Evolutionary conservation across 2,888 invertebrate species (phyloP).

Genomic region (Agrochola macilenta): DNA sequence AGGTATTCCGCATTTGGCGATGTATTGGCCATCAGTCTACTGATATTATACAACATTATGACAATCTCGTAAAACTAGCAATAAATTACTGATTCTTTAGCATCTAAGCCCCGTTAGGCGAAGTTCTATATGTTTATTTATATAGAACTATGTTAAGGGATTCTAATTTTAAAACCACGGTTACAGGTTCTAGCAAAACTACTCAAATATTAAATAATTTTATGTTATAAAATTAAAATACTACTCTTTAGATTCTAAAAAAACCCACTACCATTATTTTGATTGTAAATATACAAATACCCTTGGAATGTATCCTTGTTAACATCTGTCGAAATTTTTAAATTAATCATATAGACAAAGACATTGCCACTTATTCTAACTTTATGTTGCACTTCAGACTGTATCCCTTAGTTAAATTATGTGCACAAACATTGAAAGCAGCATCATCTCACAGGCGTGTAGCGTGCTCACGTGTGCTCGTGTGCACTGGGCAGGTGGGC

Average conservation of each 20-base stretch:
- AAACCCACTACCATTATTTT: conserved; percentile 85
- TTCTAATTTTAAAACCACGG: conserved; percentile 83
- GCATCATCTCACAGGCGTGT: conserved; percentile 45
- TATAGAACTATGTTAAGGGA: conserved; percentile 86
- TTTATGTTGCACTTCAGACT: conserved; percentile 44
- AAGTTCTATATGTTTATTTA: conserved; percentile 82
- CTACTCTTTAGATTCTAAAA: conserved; percentile 83
- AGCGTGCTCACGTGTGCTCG: conserved; percentile 32
- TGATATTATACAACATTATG: conserved; percentile 77
- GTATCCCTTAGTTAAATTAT: conserved; percentile 50
- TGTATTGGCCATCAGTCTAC: conserved; percentile 82
- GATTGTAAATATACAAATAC: conserved; percentile 82
- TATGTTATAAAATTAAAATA: conserved; percentile 83
- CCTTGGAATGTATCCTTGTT: conserved; percentile 84
- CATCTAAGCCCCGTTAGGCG: conserved; percentile 90
- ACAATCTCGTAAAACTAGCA: conserved; percentile 80
- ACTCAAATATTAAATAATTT: conserved; percentile 82
- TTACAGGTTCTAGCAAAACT: conserved; percentile 89
- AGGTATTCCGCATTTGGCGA: conserved; percentile 76
- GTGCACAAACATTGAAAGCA: conserved; percentile 68
- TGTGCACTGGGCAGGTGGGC: conserved; percentile 6
- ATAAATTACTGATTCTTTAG: conserved; percentile 84
- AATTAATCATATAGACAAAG: conserved; percentile 57
- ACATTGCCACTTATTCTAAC: conserved; percentile 46
- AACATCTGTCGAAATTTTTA: conserved; percentile 86